Evolutionary conservation across 2,113 vertebrate species (phyloP).

Genomic region (Oxyruncus cristatus): DNA sequence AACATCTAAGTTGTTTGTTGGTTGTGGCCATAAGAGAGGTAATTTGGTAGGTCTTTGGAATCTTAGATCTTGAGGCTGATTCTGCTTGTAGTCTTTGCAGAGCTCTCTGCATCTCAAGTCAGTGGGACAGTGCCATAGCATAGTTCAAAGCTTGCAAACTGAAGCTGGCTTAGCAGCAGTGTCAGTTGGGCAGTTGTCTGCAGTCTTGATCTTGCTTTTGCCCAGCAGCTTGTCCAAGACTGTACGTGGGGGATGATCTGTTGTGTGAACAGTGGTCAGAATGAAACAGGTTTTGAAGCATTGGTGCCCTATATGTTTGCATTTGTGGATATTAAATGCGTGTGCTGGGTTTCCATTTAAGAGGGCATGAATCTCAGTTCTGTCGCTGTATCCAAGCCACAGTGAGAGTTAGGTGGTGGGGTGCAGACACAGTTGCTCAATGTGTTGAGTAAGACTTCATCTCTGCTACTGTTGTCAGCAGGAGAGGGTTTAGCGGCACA

Average conservation of each 20-base stretch:
- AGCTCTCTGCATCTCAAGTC: neutral
- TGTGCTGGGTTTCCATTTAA: neutral
- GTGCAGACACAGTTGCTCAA: neutral
- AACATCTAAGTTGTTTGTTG: neutral
- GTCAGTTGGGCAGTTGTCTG: neutral
- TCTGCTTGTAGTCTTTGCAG: neutral
- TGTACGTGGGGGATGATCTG: neutral
- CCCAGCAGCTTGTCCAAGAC: neutral
- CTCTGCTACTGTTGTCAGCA: neutral
- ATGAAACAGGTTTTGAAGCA: neutral
- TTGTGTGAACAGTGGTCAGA: neutral
- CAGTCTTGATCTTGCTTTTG: neutral
- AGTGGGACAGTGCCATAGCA: accelerated
- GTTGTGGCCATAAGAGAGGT: neutral
- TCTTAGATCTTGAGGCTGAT: neutral
- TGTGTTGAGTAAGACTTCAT: neutral
- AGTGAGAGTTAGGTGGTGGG: neutral
- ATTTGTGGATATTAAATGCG: neutral
- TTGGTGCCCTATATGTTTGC: neutral
- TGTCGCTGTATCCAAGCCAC: neutral
- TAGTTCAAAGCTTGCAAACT: neutral
- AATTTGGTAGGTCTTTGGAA: neutral
- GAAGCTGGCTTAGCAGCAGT: neutral
- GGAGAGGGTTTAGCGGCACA: neutral
- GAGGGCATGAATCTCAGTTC: neutral